phyloP scores from a whole-genome alignment of 2,888 invertebrate species.

The Amphipyra tragopoginis region DNA sequence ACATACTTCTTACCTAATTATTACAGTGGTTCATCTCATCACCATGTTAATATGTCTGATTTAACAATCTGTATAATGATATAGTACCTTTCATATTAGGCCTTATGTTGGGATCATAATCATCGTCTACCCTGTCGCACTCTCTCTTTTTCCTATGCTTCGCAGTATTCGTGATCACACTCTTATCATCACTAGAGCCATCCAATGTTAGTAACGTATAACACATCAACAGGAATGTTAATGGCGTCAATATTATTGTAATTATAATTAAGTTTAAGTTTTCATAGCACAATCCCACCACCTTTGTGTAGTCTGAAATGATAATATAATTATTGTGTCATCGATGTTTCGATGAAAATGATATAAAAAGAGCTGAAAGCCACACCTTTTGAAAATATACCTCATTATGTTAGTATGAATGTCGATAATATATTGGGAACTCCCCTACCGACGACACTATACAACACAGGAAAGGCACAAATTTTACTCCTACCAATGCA shows the following conservation, averaged over 20 bases:
- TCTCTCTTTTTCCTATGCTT: conserved; percentile 45
- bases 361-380: conserved; percentile 7
- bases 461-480: conserved; percentile 1
- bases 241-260: conserved; percentile 67
- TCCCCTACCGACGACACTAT: conserved; percentile 18
- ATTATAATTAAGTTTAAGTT: conserved; percentile 69
- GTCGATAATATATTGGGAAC: conserved; percentile 21
- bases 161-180: conserved; percentile 27
- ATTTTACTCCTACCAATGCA: conserved; percentile 17
- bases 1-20: too few relatives aligned
- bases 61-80: conserved; percentile 13
- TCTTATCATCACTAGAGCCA: conserved; percentile 54
- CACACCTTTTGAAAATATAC: conserved; percentile 3
- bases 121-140: conserved; percentile 43
- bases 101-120: conserved; percentile 44
- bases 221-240: conserved; percentile 68
- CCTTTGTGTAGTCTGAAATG: conserved; percentile 79
- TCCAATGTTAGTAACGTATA: conserved; percentile 76
- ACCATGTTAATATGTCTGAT: neutral
- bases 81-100: conserved; percentile 50
- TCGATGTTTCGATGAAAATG: neutral
- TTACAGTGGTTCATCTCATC: too few relatives aligned
- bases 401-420: conserved; percentile 22
- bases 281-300: conserved; percentile 76
- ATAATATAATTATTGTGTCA: conserved; percentile 49